These are phyloP conservation scores for Arenaria interpres DNA, from an alignment of 2,113 vertebrate genomes.

Conservation along the genomic window DNA sequence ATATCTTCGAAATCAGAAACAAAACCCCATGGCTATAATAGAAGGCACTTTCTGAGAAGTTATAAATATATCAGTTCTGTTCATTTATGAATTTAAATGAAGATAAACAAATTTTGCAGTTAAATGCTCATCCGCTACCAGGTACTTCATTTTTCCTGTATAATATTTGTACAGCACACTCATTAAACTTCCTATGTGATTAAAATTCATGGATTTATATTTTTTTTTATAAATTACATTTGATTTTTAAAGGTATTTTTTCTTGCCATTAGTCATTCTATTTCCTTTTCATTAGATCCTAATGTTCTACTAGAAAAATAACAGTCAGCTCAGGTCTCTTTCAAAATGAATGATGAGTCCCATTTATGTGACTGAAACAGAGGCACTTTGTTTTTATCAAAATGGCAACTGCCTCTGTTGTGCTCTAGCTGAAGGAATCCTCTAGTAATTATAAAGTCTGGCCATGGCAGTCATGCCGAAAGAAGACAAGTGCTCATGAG, in stretches of 20 bases:
- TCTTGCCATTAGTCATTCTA: constrained; percentile 3
- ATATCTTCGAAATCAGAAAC: not conserved
- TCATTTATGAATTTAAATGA: not conserved
- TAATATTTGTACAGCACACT: not conserved
- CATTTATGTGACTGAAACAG: constrained; percentile 19
- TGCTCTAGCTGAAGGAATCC: not conserved
- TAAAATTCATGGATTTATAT: not conserved
- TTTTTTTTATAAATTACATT: not conserved
- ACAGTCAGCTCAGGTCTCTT: constrained; percentile 15
- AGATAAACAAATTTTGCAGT: not conserved
- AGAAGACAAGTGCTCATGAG: not conserved
- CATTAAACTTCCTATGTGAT: not conserved
- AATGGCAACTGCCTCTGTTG: not conserved
- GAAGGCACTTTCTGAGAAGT: not conserved
- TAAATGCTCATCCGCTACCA: not conserved
- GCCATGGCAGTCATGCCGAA: not conserved
- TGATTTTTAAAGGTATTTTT: not conserved
- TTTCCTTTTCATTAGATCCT: constrained; percentile 1
- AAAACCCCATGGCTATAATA: not conserved
- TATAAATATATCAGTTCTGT: not conserved
- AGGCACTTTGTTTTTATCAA: constrained; percentile 42
- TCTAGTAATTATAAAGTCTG: not conserved
- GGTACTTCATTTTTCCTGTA: not conserved
- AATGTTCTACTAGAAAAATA: constrained; percentile 39
- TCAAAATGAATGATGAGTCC: constrained; percentile 41